Base-by-base conservation (phyloP, 2,113 vertebrate species). In the Plecturocebus donacophilus region DNA sequence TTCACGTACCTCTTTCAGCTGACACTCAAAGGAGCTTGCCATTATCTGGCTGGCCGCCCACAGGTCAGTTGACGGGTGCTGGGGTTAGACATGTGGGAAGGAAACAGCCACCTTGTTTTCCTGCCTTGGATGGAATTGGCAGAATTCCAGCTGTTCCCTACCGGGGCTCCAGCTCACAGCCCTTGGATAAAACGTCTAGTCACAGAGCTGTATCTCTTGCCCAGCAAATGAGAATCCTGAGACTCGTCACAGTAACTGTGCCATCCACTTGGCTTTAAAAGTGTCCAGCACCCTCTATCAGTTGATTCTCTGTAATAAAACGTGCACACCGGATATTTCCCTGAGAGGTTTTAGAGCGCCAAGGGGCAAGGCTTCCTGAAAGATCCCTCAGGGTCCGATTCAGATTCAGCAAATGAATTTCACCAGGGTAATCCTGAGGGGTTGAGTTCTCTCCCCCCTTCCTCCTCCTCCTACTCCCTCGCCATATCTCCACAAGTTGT, bases 401-500 rank as follows among this genome's bases (percentile, higher is more conserved):
- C 8, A n/a, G 25, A 73, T 11, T 61, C 12, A 35, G 54, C 3
- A 7, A 52, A 32, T 1, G 56, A 75, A 42, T 40, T 16, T 38
- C 52, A 19, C 5, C 2, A 64, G 56, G 66, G 66, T 30, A 5
- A 30, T 3, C 27, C 61, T 21, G 42, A 32, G 61, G 27, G 47
- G n/a, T 25, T 8, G 45, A 42, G 21, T 19, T 54, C 27, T 66
- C 7, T 32, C 49, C 49, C 70, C 70, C 61, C 6, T 14, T 52
- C 52, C 61, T 30, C 61, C 61, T 70, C 12, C 10, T 13, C 2
- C 0, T 19, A 79, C 95, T 93, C 86, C 80, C 88, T 83, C 13
- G 1, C 25, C 77, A 49, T 76, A 94, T 30, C 58, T 95, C 56
- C 32, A 61, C 94, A 97, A 90, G 95, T 68, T 85, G 66, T 49